Evolutionary conservation across 2,113 vertebrate genomes (phyloP).

Genomic region (Drymodes brunneopygia): DNA sequence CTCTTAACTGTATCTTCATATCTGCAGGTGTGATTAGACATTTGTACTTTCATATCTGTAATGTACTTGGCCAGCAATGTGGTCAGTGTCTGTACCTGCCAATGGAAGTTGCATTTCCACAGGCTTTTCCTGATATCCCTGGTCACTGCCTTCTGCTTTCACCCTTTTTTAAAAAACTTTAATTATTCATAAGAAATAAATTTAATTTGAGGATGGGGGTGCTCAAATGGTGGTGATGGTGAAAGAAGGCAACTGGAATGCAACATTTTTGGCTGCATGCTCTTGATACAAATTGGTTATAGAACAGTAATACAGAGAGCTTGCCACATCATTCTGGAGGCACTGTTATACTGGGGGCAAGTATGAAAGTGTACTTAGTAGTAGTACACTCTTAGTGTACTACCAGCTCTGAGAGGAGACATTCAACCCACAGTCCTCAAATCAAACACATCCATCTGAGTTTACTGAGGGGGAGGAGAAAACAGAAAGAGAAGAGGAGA

Average conservation of each 20-base stretch:
- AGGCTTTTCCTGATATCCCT: neutral
- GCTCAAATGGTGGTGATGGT: neutral
- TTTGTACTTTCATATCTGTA: neutral
- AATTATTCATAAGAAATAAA: neutral
- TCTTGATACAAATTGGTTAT: neutral
- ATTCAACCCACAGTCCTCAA: neutral
- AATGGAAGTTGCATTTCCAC: neutral
- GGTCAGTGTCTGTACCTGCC: neutral
- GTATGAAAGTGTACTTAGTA: neutral
- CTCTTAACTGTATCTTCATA: neutral
- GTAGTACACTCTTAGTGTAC: neutral
- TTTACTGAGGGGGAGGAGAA: neutral
- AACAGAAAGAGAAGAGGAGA: too few species aligned
- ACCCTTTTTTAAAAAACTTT: neutral
- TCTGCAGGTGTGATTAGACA: neutral
- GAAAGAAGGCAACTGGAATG: neutral
- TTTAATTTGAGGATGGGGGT: neutral
- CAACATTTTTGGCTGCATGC: neutral
- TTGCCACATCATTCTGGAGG: neutral
- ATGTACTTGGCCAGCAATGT: fast-evolving
- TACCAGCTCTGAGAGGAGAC: neutral
- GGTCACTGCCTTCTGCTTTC: neutral
- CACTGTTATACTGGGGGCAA: neutral
- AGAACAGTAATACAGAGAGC: neutral
- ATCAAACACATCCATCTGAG: neutral